Percentiles rank a stretch among this genome's conserved stretches.
These are phyloP conservation scores for Halcyon malimbica DNA, from an alignment of 2,113 vertebrate genomes.

Conservation along the genomic window DNA sequence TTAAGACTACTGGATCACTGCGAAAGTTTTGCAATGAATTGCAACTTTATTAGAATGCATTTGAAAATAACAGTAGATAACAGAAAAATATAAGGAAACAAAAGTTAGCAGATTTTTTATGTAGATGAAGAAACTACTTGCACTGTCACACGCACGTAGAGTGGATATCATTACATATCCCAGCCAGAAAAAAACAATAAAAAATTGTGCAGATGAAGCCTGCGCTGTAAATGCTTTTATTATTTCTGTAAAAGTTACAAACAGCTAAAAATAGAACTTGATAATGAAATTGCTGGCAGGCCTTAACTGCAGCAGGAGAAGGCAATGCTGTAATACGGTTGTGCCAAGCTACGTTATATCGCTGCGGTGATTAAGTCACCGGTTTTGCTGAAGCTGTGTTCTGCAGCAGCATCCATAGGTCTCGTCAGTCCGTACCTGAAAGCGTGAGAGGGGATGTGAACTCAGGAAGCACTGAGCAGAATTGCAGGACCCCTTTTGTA, in stretches of 20 bases:
- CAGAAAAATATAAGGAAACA: neutral
- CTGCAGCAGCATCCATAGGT: neutral
- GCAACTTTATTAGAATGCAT: neutral
- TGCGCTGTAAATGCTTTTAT: slow-evolving; percentile 19
- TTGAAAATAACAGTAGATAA: slow-evolving; percentile 18
- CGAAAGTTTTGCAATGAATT: neutral
- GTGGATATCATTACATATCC: neutral
- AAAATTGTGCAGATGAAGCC: neutral
- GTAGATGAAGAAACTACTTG: neutral
- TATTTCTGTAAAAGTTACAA: slow-evolving; percentile 21
- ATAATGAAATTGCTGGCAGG: slow-evolving; percentile 56
- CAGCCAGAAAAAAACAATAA: neutral
- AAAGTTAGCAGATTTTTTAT: slow-evolving; percentile 24
- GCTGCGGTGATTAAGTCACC: slow-evolving; percentile 41
- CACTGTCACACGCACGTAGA: neutral
- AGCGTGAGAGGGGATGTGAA: neutral
- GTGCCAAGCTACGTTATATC: neutral
- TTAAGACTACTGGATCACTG: neutral
- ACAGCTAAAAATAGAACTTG: slow-evolving; percentile 16
- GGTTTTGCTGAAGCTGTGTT: slow-evolving; percentile 27
- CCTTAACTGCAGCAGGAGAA: neutral
- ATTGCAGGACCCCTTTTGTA: neutral
- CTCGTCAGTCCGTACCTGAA: neutral
- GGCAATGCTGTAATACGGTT: neutral
- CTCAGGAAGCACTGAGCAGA: neutral